Evolutionary conservation across 2,113 vertebrate genomes (phyloP), one percentile per base, ranked within the genome.

Genomic region (Chaenocephalus aceratus): DNA sequence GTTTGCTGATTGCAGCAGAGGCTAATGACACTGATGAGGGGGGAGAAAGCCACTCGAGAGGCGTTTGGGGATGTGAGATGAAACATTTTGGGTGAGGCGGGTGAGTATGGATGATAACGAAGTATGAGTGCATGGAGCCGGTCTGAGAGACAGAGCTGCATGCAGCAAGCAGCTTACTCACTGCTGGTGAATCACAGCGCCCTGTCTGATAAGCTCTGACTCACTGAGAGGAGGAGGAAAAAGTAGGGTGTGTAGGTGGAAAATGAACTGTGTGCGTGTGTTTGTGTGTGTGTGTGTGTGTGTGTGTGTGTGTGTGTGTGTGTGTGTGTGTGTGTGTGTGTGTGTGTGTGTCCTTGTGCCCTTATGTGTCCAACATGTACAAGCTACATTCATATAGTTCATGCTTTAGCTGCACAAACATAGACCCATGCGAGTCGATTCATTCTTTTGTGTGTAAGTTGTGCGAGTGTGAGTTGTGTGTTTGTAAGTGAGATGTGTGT

Each of bases 171-270:
- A 88, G 88, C 88, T 90, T 88, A 88, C 77, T 93, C 91, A 89
- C 58, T 68, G 79, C n/a, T 88, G 83, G 92, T 94, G 93, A 94
- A 88, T 94, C 91, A 92, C 58, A 71, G 77, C 15, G 58, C 67
- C 74, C 79, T 79, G 90, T 75, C 86, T 85, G 90, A 90, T 90
- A 78, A 91, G 89, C 85, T 92, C 70, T 93, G 91, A 93, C 88
- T 94, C 89, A 91, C 70, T 26, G 63, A 71, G 89, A 79, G 79
- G 79, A 65, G 57, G 51, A 69, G 75, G 79, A 57, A 65, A 58
- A 77, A 71, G 49, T 53, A 44, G 21, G 59, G 34, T 59, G 75
- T 78, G 81, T 80, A 77, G 82, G 86, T 82, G 74, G 86, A 75
- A 75, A 61, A 79, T 49, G 2, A 87, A 72, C 63, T 56, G 52